Evolutionary conservation across 2,113 vertebrate species (phyloP).

Genomic region (Bubo scandiacus): DNA sequence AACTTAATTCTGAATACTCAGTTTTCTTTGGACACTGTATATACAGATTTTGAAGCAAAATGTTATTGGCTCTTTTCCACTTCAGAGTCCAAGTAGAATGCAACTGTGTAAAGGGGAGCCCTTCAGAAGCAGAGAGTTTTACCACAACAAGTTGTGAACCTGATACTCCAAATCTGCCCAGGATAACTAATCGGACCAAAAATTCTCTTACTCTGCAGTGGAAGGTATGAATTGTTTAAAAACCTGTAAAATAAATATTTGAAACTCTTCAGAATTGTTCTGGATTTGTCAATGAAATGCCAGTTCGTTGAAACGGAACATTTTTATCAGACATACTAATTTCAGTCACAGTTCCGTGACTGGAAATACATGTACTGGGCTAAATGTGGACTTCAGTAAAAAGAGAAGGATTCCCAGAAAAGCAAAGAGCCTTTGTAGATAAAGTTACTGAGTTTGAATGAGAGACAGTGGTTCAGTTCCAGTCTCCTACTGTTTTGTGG

Average conservation of each 20-base stretch:
- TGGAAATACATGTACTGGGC: neutral
- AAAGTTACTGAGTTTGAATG: neutral
- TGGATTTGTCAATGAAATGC: neutral
- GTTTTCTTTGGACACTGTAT: neutral
- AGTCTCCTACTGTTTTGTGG: neutral
- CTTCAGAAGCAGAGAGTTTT: constrained; percentile 89
- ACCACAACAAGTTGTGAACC: constrained; percentile 92
- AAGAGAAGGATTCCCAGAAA: neutral
- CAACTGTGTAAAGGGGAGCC: constrained; percentile 86
- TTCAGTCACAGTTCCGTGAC: neutral
- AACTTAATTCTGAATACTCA: neutral
- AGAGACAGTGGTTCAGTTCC: neutral
- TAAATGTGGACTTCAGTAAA: neutral
- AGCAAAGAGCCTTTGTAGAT: neutral
- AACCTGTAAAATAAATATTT: neutral
- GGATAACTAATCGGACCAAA: constrained; percentile 92
- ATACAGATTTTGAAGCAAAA: neutral
- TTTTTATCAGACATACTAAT: neutral
- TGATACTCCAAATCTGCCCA: constrained; percentile 86
- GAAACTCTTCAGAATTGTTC: neutral
- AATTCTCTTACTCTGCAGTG: constrained; percentile 90
- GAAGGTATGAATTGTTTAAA: constrained; percentile 81
- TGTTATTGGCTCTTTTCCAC: neutral
- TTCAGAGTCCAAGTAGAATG: constrained; percentile 87
- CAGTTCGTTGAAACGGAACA: neutral